Conservation (phyloP, 2,113 vertebrate genomes). For the Mixornis gularis region DNA sequence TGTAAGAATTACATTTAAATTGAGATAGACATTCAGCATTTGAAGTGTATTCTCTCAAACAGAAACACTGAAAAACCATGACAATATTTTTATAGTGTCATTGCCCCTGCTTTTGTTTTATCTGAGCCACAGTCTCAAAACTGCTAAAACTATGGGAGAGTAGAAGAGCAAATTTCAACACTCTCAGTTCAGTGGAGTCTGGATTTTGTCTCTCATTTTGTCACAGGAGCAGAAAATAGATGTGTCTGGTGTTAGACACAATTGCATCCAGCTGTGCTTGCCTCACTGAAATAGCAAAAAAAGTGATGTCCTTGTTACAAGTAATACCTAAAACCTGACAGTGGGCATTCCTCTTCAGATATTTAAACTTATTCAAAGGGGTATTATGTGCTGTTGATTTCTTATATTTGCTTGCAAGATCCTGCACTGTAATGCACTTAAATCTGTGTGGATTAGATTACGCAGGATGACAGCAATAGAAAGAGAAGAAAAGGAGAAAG, state of each 20-base stretch:
- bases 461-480: conserved; percentile 96
- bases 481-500: conserved; percentile 95
- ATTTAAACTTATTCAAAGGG: not conserved
- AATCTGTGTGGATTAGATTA: conserved; percentile 68
- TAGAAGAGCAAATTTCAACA: not conserved
- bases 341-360: not conserved
- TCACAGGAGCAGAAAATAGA: not conserved
- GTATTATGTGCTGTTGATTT: not conserved
- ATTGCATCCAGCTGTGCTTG: not conserved
- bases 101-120: not conserved
- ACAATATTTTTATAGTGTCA: not conserved
- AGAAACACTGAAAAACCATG: not conserved
- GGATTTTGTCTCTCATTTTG: not conserved
- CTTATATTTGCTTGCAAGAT: not conserved
- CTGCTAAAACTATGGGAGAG: not conserved
- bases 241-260: not conserved
- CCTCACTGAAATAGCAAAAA: not conserved
- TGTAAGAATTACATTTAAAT: not conserved
- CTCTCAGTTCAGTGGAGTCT: not conserved
- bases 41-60: not conserved
- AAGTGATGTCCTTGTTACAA: not conserved
- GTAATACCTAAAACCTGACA: not conserved
- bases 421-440: not conserved
- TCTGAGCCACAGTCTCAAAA: not conserved
- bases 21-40: not conserved